Conservation (phyloP, 2,888 invertebrate genomes). For the Piscicola geometra region DNA sequence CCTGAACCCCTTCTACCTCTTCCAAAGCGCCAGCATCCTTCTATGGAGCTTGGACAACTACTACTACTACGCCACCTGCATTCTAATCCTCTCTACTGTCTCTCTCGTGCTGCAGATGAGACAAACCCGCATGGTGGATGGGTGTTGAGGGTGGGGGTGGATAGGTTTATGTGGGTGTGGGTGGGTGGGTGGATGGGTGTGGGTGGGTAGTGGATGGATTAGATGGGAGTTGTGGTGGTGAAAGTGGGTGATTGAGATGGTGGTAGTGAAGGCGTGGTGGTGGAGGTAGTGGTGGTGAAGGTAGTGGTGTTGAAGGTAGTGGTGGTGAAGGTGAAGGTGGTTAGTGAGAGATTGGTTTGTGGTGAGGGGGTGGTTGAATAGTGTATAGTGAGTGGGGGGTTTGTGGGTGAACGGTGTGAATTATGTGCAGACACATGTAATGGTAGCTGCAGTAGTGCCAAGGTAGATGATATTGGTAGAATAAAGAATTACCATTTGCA, state of each 20-base stretch:
- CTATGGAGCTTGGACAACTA: neutral
- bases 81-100: neutral
- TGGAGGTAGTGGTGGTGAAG: neutral
- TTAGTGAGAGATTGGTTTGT: constrained; percentile 7
- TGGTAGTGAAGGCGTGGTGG: too few species aligned
- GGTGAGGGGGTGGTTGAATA: neutral
- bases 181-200: too few species aligned
- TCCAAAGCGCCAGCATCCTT: neutral
- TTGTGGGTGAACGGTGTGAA: neutral
- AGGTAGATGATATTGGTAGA: too few species aligned
- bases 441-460: too few species aligned
- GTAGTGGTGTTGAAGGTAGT: neutral
- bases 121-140: neutral
- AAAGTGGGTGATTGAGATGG: too few species aligned
- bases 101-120: neutral
- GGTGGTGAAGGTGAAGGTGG: neutral
- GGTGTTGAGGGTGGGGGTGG: neutral
- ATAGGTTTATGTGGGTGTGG: too few species aligned
- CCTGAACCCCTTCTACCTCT: neutral
- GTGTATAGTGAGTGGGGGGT: neutral
- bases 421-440: too few species aligned
- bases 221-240: too few species aligned
- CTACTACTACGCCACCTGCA: neutral
- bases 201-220: too few species aligned
- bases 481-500: too few species aligned